Evolutionary conservation across 2,797 vertebrate species (phyloP), one percentile per base, ranked within the genome.

Genomic region (Danio albolineatus): DNA sequence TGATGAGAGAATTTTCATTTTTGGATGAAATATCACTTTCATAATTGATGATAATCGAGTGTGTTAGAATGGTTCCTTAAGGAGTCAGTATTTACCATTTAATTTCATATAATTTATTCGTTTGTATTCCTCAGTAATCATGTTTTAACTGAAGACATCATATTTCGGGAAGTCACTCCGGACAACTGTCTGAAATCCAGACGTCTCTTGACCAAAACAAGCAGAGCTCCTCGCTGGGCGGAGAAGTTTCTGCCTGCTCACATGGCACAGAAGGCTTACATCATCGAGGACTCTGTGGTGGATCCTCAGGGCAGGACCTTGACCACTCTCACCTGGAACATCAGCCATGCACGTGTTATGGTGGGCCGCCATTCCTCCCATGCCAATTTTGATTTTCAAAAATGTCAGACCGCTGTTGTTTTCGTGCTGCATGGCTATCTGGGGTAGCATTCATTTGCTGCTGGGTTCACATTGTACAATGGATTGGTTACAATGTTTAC

Each of bases 261-360:
- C 5, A 96, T 97, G 85, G 91, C 96, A 81, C 96, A 95, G 91
- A 95, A 94, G 0, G 97, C 98, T 5, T 99, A 98, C 91, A 93
- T 99, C 89, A 92, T 99, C 7, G 97, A 99, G 92, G 98, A 99
- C 88, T 99, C 98, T 10, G 89, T 99, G 4, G 96, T 98, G 91
- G 97, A 99, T 92, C 96, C 96, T 76, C 92, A 94, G 89, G 95
- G 94, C 90, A 94, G 91, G 91, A 98, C 95, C 90, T 95, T 99
- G 95, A 97, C 96, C 88, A 98, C 98, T 0, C 92, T 97, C 82
- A 97, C 97, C 48, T 97, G 97, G 98, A 99, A 99, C 90, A 96
- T 99, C 90, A 99, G 94, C 88, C 98, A 99, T 0, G 94, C 94
- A 5, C 93, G 96, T 73, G 90, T 98, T 67, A 97, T 99, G 98